Percentiles rank a stretch among this genome's conserved stretches.
These are phyloP conservation scores for Aphelenchoides avenae DNA, from an alignment of 1,140 invertebrate genomes.

Conservation along the genomic window DNA sequence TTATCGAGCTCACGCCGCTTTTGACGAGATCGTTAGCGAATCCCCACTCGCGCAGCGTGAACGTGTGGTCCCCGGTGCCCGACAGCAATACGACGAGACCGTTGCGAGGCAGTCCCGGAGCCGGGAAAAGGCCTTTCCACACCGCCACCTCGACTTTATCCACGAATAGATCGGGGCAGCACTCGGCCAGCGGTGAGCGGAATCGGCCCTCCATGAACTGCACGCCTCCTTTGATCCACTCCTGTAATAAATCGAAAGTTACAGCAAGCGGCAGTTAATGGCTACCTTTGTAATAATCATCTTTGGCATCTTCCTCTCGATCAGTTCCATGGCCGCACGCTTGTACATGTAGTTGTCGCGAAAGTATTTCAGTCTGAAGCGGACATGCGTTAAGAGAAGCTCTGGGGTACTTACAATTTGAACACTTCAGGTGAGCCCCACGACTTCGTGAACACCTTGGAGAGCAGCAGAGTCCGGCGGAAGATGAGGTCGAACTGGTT, in stretches of 20 bases:
- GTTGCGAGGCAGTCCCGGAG: conserved; percentile 54
- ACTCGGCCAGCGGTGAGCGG: conserved; percentile 74
- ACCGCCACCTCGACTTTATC: conserved; percentile 63
- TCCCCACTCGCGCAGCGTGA: conserved; percentile 72
- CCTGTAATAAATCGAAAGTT: conserved; percentile 63
- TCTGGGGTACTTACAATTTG: conserved; percentile 69
- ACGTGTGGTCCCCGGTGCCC: conserved; percentile 92
- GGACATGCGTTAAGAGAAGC: conserved; percentile 9
- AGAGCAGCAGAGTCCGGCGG: conserved; percentile 74
- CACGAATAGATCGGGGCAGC: conserved; percentile 80
- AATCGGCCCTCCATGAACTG: conserved; percentile 81
- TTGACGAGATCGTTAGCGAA: conserved; percentile 71
- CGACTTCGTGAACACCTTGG: conserved; percentile 89
- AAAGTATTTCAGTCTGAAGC: conserved; percentile 41
- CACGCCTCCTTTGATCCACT: conserved; percentile 72
- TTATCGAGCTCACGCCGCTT: conserved; percentile 81
- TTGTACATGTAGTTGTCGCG: conserved; percentile 38
- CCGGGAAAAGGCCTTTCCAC: conserved; percentile 29
- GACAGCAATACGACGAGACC: conserved; percentile 82
- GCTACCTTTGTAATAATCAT: conserved; percentile 75
- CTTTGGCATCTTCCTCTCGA: conserved; percentile 43
- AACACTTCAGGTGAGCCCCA: conserved; percentile 90
- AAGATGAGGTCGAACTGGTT: conserved; percentile 78
- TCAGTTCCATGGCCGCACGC: conserved; percentile 35
- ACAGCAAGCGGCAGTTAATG: not conserved